Conservation (phyloP, 2,113 vertebrate species). For the Ophthalmolycus amberensis region DNA sequence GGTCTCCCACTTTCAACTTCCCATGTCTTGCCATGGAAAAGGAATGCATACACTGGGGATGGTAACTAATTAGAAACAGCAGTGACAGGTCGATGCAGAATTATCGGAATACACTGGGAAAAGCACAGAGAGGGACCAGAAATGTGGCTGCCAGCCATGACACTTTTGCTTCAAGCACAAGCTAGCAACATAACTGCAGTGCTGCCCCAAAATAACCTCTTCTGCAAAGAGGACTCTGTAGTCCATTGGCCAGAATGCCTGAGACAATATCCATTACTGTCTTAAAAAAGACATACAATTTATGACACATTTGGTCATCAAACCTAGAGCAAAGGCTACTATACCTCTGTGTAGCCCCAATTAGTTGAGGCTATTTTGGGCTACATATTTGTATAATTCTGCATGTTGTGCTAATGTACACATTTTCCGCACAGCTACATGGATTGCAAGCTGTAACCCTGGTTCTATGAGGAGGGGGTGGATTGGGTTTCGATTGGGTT, state of each 20-base stretch:
- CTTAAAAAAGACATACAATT: background rate
- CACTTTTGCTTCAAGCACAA: conserved; percentile 21
- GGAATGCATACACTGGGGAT: conserved; percentile 41
- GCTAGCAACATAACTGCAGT: conserved; percentile 12
- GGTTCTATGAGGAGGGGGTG: background rate
- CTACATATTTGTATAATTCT: background rate
- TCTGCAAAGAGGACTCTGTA: background rate
- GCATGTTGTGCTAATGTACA: background rate
- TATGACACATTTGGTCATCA: background rate
- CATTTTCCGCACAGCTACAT: background rate
- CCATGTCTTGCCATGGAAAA: conserved; percentile 40
- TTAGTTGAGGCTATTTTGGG: background rate
- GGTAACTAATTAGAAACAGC: conserved; percentile 48
- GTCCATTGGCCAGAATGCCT: background rate
- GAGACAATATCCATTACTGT: background rate
- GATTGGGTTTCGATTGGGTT: background rate
- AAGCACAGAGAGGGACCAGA: conserved; percentile 10
- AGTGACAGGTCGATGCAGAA: conserved; percentile 54
- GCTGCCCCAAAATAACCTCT: conserved; percentile 14
- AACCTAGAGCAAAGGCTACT: background rate
- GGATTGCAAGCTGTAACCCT: background rate
- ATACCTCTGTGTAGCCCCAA: background rate
- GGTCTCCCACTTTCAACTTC: conserved; percentile 32
- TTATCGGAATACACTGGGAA: conserved; percentile 17
- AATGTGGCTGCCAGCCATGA: conserved; percentile 26